These are phyloP conservation scores for Geodia barretti DNA, from an alignment of 37 sponge, comb jelly and placozoan species.

Conservation along the genomic window DNA sequence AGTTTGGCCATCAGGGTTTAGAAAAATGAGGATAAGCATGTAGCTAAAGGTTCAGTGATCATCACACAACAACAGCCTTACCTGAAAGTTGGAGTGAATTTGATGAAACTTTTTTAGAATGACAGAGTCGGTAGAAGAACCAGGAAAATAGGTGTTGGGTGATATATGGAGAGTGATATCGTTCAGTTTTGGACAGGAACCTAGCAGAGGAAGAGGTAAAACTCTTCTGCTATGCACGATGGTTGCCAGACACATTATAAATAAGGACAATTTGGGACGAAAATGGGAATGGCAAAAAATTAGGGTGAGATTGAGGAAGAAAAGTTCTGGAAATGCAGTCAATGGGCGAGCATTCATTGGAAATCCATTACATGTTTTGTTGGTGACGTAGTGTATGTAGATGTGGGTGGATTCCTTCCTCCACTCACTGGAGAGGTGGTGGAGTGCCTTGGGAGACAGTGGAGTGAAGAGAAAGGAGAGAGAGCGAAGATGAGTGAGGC, in stretches of 20 bases:
- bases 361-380: too few species aligned
- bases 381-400: background rate
- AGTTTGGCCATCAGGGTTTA: too few species aligned
- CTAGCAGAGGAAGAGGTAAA: conserved; percentile 4
- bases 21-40: too few species aligned
- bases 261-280: too few species aligned
- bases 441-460: conserved; percentile 24
- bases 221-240: background rate
- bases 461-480: conserved; percentile 54
- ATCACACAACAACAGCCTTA: too few species aligned
- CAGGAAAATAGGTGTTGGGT: conserved; percentile 21
- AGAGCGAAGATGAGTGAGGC: conserved; percentile 14
- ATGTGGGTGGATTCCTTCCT: background rate
- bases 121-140: background rate
- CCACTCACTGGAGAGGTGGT: conserved; percentile 10
- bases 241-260: too few species aligned
- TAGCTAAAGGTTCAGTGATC: too few species aligned
- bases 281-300: too few species aligned
- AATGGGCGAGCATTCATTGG: too few species aligned
- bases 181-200: conserved; percentile 9
- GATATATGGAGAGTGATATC: conserved; percentile 26
- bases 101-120: background rate
- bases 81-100: background rate
- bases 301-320: too few species aligned
- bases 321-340: too few species aligned